These are phyloP conservation scores for Synaphobranchus kaupii DNA, from an alignment of 2,797 vertebrate genomes.

Conservation along the genomic window DNA sequence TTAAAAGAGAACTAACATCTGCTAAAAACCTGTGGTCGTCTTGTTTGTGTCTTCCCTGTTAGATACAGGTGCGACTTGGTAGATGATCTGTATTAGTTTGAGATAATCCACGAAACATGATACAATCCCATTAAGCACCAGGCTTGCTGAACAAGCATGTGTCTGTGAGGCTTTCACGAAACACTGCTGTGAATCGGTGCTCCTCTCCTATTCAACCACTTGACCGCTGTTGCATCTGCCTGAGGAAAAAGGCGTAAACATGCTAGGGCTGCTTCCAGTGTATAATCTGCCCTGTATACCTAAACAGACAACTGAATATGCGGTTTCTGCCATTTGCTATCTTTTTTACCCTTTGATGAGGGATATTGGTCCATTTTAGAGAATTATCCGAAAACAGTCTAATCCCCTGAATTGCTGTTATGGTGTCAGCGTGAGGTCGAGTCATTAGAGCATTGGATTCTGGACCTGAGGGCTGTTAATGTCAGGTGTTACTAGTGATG, in stretches of 20 bases:
- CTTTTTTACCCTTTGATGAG: not conserved
- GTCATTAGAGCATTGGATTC: not conserved
- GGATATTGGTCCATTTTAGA: conserved; percentile 9
- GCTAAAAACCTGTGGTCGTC: conserved; percentile 10
- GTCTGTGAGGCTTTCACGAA: conserved; percentile 38
- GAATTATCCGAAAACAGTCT: conserved; percentile 9
- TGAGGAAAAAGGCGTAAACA: not conserved
- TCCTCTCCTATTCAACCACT: not conserved
- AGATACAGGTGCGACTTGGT: conserved; percentile 42
- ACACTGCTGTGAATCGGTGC: not conserved
- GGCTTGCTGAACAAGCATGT: conserved; percentile 56
- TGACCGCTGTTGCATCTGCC: not conserved
- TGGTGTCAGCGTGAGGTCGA: not conserved
- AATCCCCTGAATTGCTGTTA: conserved; percentile 9
- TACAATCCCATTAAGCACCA: conserved; percentile 49
- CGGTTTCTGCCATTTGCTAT: not conserved
- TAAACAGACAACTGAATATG: not conserved
- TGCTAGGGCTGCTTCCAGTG: not conserved
- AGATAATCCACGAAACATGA: conserved; percentile 55
- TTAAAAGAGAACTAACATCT: not conserved
- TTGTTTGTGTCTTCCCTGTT: conserved; percentile 27
- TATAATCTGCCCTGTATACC: not conserved
- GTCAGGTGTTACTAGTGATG: not conserved
- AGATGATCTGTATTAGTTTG: conserved; percentile 50
- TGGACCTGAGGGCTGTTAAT: conserved; percentile 6